Percentiles rank a stretch among this genome's conserved stretches.
Evolutionary conservation across 2,888 invertebrate species (phyloP).

Genomic region (Melikaiella ostensackeni): DNA sequence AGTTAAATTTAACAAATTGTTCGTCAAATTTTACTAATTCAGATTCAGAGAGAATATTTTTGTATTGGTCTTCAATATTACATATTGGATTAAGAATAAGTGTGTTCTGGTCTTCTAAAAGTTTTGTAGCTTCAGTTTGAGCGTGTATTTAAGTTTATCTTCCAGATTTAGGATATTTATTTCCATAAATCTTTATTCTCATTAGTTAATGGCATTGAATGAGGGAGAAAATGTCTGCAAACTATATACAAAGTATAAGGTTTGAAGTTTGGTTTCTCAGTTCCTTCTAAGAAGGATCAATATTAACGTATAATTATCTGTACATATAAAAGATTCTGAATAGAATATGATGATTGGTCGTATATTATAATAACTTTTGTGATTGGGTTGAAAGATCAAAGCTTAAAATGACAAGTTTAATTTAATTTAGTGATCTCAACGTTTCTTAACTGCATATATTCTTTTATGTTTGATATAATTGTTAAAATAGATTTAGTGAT

Average conservation of each 20-base stretch:
- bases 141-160: neutral
- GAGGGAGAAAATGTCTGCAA: neutral
- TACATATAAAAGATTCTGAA: neutral
- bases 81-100: too few species aligned
- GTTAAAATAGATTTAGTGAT: too few species aligned
- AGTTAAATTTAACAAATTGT: too few species aligned
- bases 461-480: neutral
- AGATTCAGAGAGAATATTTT: too few species aligned
- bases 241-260: neutral
- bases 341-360: neutral
- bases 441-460: neutral
- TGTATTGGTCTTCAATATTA: neutral
- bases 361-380: neutral
- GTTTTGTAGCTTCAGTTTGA: neutral
- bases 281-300: neutral
- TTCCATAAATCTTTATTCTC: neutral
- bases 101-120: neutral
- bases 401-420: neutral
- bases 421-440: neutral
- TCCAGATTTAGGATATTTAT: neutral
- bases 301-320: neutral
- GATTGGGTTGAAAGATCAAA: neutral
- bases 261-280: too few species aligned
- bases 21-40: too few species aligned
- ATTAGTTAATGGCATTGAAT: neutral